Evolutionary conservation across 1,140 invertebrate species (phyloP).

Genomic region (Papilio helenus): DNA sequence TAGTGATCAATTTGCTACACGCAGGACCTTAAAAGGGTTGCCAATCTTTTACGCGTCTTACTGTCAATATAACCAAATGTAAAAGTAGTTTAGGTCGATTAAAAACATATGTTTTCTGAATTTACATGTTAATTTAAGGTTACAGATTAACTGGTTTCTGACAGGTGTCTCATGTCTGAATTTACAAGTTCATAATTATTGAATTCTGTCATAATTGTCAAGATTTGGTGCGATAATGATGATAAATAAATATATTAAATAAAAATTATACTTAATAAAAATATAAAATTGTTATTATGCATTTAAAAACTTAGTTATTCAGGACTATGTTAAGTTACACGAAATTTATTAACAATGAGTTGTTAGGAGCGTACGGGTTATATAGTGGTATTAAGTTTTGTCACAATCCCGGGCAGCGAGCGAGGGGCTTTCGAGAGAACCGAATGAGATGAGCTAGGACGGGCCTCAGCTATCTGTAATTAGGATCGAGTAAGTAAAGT

Average conservation of each 20-base stretch:
- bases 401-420: slow-evolving; percentile 36
- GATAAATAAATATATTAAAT: too few relatives aligned
- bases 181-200: not conserved
- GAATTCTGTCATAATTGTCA: not conserved
- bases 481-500: slow-evolving; percentile 71
- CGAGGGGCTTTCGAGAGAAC: slow-evolving; percentile 50
- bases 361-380: not conserved
- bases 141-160: not conserved
- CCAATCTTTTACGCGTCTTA: not conserved
- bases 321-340: not conserved
- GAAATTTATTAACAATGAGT: slow-evolving; percentile 15
- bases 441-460: slow-evolving; percentile 62
- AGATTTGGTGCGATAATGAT: not conserved
- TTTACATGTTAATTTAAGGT: not conserved
- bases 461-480: slow-evolving; percentile 70
- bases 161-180: not conserved
- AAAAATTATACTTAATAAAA: not conserved
- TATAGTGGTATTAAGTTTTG: slow-evolving; percentile 26
- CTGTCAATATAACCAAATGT: not conserved
- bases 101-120: not conserved
- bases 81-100: not conserved
- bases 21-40: not conserved
- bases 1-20: not conserved
- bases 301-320: not conserved
- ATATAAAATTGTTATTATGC: not conserved